These are phyloP conservation scores for Phymastichus coffea DNA, from an alignment of 1,140 invertebrate species.

Conservation along the genomic window DNA sequence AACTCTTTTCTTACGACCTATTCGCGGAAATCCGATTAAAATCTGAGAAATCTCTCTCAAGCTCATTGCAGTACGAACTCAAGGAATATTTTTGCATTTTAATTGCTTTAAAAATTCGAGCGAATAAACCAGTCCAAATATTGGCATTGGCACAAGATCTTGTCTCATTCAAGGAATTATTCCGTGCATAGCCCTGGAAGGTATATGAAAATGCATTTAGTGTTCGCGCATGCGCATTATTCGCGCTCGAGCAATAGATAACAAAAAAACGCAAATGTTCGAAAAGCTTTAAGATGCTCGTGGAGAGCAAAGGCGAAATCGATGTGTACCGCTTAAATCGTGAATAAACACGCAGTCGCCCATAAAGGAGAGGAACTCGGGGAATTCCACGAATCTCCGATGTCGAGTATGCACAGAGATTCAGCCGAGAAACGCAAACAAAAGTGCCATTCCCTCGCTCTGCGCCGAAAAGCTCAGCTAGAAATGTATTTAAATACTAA, in stretches of 20 bases:
- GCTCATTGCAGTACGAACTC: not conserved
- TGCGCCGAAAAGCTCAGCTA: too few species aligned
- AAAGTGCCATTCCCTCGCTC: too few species aligned
- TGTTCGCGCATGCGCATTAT: too few species aligned
- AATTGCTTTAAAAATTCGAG: not conserved
- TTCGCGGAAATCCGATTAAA: too few species aligned
- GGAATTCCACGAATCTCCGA: not conserved
- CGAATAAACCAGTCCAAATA: not conserved
- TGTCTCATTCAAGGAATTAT: not conserved
- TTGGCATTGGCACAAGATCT: not conserved
- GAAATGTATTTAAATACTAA: conserved; percentile 13
- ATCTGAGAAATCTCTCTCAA: too few species aligned
- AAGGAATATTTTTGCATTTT: not conserved
- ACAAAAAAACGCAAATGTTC: not conserved
- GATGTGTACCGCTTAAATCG: conserved; percentile 4
- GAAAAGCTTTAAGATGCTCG: not conserved
- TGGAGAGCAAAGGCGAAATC: not conserved
- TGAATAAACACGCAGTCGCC: conserved; percentile 1
- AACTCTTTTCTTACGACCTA: too few species aligned
- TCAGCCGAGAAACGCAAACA: too few species aligned
- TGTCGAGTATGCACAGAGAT: not conserved
- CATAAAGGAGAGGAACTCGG: not conserved
- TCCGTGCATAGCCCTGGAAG: not conserved
- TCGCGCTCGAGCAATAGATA: not conserved
- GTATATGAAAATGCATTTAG: too few species aligned